Conservation (phyloP, 2,113 vertebrate species). For the Anarhynchus alexandrinus region DNA sequence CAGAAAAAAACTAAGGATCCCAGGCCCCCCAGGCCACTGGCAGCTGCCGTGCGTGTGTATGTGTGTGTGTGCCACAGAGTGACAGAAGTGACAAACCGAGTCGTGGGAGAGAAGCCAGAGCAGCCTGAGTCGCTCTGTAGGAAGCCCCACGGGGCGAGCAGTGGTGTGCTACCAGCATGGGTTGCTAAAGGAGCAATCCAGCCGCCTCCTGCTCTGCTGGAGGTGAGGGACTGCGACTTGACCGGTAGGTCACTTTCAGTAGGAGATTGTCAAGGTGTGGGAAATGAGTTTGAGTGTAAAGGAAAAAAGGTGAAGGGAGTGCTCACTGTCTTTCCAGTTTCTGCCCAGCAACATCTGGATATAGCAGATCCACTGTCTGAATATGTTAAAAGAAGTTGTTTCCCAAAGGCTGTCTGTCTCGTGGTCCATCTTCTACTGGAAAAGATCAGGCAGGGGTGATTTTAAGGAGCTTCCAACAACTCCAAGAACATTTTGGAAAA, state of each 20-base stretch:
- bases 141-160: not conserved
- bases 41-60: not conserved
- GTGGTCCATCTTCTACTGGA: not conserved
- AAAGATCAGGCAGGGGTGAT: not conserved
- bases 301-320: not conserved
- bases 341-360: not conserved
- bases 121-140: not conserved
- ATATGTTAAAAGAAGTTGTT: not conserved
- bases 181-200: conserved; percentile 27
- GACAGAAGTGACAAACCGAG: conserved; percentile 23
- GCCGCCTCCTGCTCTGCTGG: not conserved
- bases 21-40: not conserved
- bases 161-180: not conserved
- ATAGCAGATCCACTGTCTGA: not conserved
- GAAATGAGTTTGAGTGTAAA: not conserved
- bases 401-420: not conserved
- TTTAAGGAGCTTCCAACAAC: not conserved
- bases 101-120: not conserved
- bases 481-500: not conserved
- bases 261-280: not conserved
- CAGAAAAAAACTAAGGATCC: not conserved
- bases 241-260: not conserved
- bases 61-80: not conserved
- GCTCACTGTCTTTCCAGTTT: not conserved
- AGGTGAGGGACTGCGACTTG: not conserved